Evolutionary conservation across 2,888 invertebrate genomes (phyloP).

Genomic region (Lasioglossum calceatum): DNA sequence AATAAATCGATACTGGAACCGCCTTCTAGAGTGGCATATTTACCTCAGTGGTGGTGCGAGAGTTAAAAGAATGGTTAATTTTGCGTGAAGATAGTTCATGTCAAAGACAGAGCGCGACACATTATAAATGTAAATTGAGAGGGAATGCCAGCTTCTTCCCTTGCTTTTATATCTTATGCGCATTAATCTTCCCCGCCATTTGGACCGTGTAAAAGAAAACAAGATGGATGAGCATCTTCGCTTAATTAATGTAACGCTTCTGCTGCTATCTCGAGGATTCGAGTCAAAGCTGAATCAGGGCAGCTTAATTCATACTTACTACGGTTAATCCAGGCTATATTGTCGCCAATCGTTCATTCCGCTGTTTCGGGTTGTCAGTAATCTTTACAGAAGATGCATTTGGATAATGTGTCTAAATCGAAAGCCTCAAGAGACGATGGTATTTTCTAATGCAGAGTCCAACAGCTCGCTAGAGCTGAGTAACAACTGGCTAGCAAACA

Average conservation of each 20-base stretch:
- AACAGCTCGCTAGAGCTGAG: too few species aligned
- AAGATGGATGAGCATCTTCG: slow-evolving; percentile 78
- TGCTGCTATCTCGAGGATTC: slow-evolving; percentile 49
- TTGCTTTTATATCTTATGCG: slow-evolving; percentile 62
- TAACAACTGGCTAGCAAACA: too few species aligned
- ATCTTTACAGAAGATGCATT: background rate
- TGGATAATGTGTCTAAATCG: background rate
- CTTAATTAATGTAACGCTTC: slow-evolving; percentile 78
- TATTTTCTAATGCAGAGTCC: background rate
- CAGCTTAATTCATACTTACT: slow-evolving; percentile 52
- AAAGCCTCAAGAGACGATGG: background rate
- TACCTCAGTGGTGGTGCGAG: background rate
- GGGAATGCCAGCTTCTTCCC: slow-evolving; percentile 35
- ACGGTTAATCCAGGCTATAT: slow-evolving; percentile 38
- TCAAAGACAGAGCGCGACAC: slow-evolving; percentile 32
- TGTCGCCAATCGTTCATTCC: slow-evolving; percentile 38
- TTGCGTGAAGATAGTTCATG: slow-evolving; percentile 18
- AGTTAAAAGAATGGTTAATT: slow-evolving; percentile 15
- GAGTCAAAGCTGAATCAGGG: slow-evolving; percentile 43
- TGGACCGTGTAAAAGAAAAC: slow-evolving; percentile 75
- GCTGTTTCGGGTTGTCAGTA: slow-evolving; percentile 18
- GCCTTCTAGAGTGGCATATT: background rate
- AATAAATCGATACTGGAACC: background rate
- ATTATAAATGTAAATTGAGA: slow-evolving; percentile 61
- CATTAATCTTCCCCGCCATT: slow-evolving; percentile 77